phyloP scores from a whole-genome alignment of 2,797 vertebrate species.

The Macrochelys suwanniensis region DNA sequence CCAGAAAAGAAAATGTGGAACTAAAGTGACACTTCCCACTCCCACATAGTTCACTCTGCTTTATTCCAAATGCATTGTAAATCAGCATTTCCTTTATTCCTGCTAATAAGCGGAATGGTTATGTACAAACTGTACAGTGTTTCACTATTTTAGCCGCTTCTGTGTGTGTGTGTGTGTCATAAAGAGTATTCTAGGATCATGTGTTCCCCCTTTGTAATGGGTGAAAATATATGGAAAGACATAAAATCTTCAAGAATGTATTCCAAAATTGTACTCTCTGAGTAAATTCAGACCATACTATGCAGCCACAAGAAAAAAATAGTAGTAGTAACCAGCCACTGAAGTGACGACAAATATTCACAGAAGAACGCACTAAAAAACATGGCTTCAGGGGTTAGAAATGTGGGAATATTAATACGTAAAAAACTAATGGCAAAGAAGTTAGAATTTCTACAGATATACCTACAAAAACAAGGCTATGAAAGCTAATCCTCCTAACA shows the following conservation, averaged over 20 bases:
- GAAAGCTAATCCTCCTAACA: neutral
- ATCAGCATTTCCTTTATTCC: constrained; percentile 10
- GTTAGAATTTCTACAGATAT: neutral
- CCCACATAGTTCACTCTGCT: neutral
- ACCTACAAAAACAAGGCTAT: neutral
- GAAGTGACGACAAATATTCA: constrained; percentile 14
- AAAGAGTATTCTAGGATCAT: constrained; percentile 15
- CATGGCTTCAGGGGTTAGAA: neutral
- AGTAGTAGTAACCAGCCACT: neutral
- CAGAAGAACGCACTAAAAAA: constrained; percentile 20
- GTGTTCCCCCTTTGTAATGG: neutral
- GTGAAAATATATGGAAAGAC: constrained; percentile 44
- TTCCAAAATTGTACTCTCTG: constrained; percentile 46
- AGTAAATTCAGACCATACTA: constrained; percentile 28
- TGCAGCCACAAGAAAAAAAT: constrained; percentile 11
- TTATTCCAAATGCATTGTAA: neutral
- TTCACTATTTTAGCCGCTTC: constrained; percentile 34
- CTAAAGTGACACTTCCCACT: neutral
- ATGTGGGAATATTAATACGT: constrained; percentile 1
- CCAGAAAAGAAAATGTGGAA: neutral
- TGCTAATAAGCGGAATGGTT: constrained; percentile 1
- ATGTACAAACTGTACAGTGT: neutral
- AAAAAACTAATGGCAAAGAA: constrained; percentile 16
- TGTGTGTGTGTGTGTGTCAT: constrained; percentile 9
- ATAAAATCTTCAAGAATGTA: constrained; percentile 44